Evolutionary conservation across 2,888 invertebrate species (phyloP).

Genomic region (Lithophane ornitopus): DNA sequence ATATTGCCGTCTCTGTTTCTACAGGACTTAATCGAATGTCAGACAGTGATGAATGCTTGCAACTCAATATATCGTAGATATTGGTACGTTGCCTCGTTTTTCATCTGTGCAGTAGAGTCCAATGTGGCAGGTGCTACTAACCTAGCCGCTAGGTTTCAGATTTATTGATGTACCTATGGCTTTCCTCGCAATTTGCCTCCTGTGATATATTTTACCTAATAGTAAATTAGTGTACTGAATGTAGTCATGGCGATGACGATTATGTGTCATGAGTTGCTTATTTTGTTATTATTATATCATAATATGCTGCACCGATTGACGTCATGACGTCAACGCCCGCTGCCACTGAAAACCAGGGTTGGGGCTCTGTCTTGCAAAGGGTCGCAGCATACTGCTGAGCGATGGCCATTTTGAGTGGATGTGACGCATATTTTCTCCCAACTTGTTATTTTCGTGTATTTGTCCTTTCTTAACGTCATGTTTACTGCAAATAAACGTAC

Average conservation of each 20-base stretch:
- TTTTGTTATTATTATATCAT: too few relatives aligned
- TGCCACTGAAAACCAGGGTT: too few relatives aligned
- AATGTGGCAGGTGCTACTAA: slow-evolving; percentile 46
- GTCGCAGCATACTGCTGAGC: too few relatives aligned
- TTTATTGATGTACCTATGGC: slow-evolving; percentile 40
- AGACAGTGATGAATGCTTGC: slow-evolving; percentile 54
- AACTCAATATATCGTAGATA: slow-evolving; percentile 43
- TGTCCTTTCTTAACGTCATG: too few relatives aligned
- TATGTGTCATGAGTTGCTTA: too few relatives aligned
- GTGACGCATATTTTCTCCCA: too few relatives aligned
- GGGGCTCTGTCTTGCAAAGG: too few relatives aligned
- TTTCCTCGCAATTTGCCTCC: slow-evolving; percentile 40
- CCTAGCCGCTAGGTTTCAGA: slow-evolving; percentile 35
- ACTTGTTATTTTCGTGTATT: too few relatives aligned
- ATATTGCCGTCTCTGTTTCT: slow-evolving; percentile 25
- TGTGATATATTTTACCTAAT: slow-evolving; percentile 40
- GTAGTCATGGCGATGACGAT: neutral
- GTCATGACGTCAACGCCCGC: too few relatives aligned
- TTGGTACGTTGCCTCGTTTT: slow-evolving; percentile 44
- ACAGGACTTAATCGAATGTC: slow-evolving; percentile 59
- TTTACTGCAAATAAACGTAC: too few relatives aligned
- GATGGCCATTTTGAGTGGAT: too few relatives aligned
- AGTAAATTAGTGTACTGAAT: slow-evolving; percentile 27
- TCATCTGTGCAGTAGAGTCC: slow-evolving; percentile 49
- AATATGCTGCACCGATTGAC: too few relatives aligned